Evolutionary conservation across 2,113 vertebrate genomes (phyloP), one percentile per base, ranked within the genome.

Genomic region (Seriola aureovittata): DNA sequence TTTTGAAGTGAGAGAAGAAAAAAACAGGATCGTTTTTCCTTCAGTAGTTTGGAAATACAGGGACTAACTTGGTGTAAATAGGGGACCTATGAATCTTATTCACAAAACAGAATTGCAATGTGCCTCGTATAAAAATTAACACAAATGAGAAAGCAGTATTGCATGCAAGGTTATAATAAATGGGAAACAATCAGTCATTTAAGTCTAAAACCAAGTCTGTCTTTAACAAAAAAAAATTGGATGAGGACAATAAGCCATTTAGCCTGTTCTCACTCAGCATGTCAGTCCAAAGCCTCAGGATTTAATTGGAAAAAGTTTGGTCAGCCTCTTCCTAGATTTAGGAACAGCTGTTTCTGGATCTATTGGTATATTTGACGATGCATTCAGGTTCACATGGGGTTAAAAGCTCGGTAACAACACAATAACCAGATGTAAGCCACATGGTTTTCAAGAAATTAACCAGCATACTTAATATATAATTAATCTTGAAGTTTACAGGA

Each of bases 401-500:
- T 89, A 89, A 90, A 82, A 78, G 5, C 60, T 58, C 32, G 36
- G 76, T 65, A 16, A 69, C 60, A 13, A 69, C 69, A 71, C 50
- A 68, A 68, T 80, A 81, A 84, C 84, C 83, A 90, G 81, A 84
- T 91, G 83, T 58, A 78, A 75, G 63, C 23, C 72, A 87, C 80
- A 78, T 71, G 71, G 55, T 70, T 80, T 80, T 77, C 80, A 81
- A 88, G 78, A 85, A 90, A 81, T 81, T 48, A 80, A 85, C 68
- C 59, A 83, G 54, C 72, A 42, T 32, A 68, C 52, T 78, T 75
- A 68, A 42, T 10, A 42, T 75, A 65, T 80, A 90, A 90, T 91
- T 81, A 84, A 81, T 80, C 46, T 63, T 64, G 25, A 77, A 71
- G 58, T 90, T 92, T 84, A 90, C 83, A 87, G 82, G 78, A 89